Base-by-base conservation (phyloP, 1,140 invertebrate genomes). In the Drosophila pachea region DNA sequence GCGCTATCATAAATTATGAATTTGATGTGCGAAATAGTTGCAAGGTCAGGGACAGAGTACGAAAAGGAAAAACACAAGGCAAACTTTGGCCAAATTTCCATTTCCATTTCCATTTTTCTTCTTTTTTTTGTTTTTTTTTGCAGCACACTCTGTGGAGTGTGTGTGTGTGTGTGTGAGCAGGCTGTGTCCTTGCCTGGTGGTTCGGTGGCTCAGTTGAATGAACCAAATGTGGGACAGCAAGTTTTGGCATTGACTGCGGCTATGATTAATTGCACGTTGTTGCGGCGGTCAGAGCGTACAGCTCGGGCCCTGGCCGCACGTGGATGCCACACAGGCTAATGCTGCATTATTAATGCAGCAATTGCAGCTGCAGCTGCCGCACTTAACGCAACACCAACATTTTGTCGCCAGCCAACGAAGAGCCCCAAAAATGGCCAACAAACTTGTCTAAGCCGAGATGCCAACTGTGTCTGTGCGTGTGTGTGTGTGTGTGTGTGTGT, bases 201-300 rank as follows among this genome's bases (percentile, higher is more conserved):
- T 47, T 47, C 22, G 45, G 11, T 45, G 43, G 43, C 3, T 22
- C 22, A 22, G 22, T 22, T 22, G 43, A 16, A 22, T 3, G 43
- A 16, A 45, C 50, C 47, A 74, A 74, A 79, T 68, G 61, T 68
- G 67, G 71, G 58, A 40, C 67, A 67, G 48, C 38, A 42, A 22
- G 43, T 36, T 59, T 64, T 70, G 62, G 68, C 68, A 65, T 40
- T 65, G 61, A 53, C 43, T 63, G 36, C 16, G 56, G 52, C 62
- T 45, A 82, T 82, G 78, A 82, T 82, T 82, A 82, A 82, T 83
- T 83, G 78, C 79, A 73, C 54, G 82, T 84, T 78, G 72, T 84
- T 82, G 79, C 68, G 79, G 72, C 75, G 68, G 62, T 72, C 75
- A 73, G 64, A 73, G 75, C 79, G 78, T 78, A 84, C 78, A 82